Base-by-base conservation (phyloP, 1,140 invertebrate species). In the Ylistrum balloti region DNA sequence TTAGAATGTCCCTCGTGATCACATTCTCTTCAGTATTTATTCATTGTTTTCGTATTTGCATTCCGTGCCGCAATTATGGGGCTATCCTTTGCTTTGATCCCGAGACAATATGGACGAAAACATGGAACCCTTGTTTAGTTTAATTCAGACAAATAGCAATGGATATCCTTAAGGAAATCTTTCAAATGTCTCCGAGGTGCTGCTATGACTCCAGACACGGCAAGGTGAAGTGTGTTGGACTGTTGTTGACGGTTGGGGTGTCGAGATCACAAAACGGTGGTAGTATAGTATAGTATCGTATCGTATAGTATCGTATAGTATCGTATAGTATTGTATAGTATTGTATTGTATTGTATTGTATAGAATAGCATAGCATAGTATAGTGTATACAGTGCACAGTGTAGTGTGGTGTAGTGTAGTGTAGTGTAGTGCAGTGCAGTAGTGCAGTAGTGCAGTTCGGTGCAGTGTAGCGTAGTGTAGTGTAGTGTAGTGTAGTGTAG, bases 131-230 rank as follows among this genome's bases (percentile, higher is more conserved):
- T 28, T 74, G 2, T 74, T 17, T 5, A n/a, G 17, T 74, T 74
- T 74, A 74, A 74, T 74, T 74, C 56, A 74, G 56, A 74, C 56
- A 74, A 74, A 74, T 74, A 22, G 56, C 22, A 74, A 74, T n/a
- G 56, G 56, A 2, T 11, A 28, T 74, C 56, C 22, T 28, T 28
- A 22, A 74, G 56, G 56, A 74, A 74, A 74, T 74, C 56, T 74
- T 74, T 74, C 56, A 74, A 74, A n/a, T 74, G 56, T n/a, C 5
- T 74, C 56, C 56, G 0, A 28, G 56, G 56, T 74, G 56, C 0
- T n/a, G 56, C 41, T 45, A 45, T 45, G 1, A 45, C 56, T n/a
- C 56, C 56, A 5, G 56, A 74, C 56, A 74, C 56, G n/a, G 22
- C 5, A 74, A 74, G 56, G 56, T 74, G 56, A 74, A n/a, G 56